phyloP scores from a whole-genome alignment of 2,797 vertebrate species.

The Mycteria americana region DNA sequence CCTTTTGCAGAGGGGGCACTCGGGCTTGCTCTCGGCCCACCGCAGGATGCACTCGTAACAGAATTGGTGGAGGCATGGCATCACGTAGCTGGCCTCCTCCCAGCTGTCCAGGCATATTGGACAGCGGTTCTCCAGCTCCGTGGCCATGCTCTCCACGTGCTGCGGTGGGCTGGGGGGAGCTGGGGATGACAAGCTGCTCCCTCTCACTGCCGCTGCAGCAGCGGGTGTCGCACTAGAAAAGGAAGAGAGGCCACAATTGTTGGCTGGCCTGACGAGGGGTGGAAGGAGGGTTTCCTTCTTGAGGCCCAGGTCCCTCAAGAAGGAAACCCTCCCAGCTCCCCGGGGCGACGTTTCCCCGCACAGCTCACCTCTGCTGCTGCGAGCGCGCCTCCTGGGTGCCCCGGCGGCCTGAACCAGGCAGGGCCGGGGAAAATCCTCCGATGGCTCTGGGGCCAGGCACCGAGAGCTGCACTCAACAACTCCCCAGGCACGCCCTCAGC shows the following conservation, averaged over 20 bases:
- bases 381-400: neutral
- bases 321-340: neutral
- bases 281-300: neutral
- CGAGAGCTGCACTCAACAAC: neutral
- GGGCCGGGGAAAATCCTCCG: neutral
- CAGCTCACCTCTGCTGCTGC: neutral
- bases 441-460: neutral
- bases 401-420: neutral
- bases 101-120: neutral
- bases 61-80: neutral
- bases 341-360: neutral
- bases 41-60: neutral
- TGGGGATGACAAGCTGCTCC: neutral
- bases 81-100: neutral
- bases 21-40: neutral
- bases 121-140: neutral
- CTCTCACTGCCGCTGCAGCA: neutral
- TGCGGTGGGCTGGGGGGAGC: neutral
- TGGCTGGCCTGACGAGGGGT: too few relatives aligned
- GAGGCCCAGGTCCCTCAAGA: neutral
- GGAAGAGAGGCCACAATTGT: too few relatives aligned
- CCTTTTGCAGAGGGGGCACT: neutral
- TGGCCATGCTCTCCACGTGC: neutral
- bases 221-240: neutral
- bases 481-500: rapidly evolving